phyloP scores from a whole-genome alignment of 2,888 invertebrate genomes.

The Pachycephus smyrnensis region DNA sequence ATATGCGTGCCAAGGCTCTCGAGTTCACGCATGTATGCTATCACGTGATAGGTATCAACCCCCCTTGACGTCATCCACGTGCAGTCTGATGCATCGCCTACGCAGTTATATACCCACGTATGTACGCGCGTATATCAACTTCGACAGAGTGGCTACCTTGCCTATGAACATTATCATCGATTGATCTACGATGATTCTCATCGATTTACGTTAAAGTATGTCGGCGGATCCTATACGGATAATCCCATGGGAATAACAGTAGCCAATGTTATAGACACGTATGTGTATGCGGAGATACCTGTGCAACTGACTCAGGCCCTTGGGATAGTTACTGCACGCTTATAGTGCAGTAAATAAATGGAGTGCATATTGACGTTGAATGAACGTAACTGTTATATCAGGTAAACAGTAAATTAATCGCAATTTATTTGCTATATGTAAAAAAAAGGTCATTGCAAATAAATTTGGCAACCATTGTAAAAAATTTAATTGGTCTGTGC shows the following conservation, averaged over 20 bases:
- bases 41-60: slow-evolving; percentile 35
- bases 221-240: neutral
- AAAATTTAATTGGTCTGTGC: too few relatives aligned
- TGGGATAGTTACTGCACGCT: neutral
- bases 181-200: neutral
- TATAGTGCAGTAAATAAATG: neutral
- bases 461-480: too few relatives aligned
- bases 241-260: neutral
- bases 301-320: neutral
- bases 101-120: slow-evolving; percentile 12
- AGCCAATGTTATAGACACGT: neutral
- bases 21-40: slow-evolving; percentile 18
- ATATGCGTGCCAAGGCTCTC: slow-evolving; percentile 38
- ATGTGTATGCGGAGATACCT: neutral
- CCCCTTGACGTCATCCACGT: slow-evolving; percentile 34
- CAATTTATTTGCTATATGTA: too few relatives aligned
- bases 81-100: slow-evolving; percentile 17
- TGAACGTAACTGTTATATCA: neutral
- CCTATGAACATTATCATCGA: neutral
- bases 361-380: neutral
- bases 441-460: neutral
- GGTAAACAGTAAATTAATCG: too few relatives aligned
- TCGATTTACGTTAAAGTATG: neutral
- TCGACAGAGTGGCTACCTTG: neutral
- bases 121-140: neutral